Evolutionary conservation across 2,888 invertebrate genomes (phyloP).

Genomic region (Tiliacea aurago): DNA sequence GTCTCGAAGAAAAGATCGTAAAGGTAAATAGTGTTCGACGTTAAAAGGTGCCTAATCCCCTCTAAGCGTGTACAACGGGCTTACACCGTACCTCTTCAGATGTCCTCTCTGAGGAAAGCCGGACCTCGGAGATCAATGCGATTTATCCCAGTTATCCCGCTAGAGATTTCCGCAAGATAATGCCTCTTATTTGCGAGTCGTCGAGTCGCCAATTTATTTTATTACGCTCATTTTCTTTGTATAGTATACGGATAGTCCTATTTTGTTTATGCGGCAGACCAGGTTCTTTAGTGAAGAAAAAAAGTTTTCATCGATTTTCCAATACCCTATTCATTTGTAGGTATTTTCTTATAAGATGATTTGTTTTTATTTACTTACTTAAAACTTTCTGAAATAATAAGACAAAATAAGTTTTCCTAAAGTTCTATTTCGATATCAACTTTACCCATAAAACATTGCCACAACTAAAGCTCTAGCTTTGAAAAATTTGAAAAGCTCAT

Average conservation of each 20-base stretch:
- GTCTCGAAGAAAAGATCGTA: constrained; percentile 71
- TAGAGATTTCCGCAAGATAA: constrained; percentile 78
- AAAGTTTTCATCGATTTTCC: constrained; percentile 3
- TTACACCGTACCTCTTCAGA: constrained; percentile 81
- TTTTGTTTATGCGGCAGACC: constrained; percentile 33
- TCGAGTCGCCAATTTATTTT: constrained; percentile 70
- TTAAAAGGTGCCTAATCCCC: constrained; percentile 88
- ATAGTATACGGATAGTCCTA: constrained; percentile 48
- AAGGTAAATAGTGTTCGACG: constrained; percentile 86
- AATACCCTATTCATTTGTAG: background rate
- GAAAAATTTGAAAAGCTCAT: constrained; percentile 53
- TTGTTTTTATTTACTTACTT: background rate
- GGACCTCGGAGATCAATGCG: constrained; percentile 84
- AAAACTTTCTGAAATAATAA: constrained; percentile 3
- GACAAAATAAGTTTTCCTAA: constrained; percentile 19
- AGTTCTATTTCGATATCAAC: constrained; percentile 4
- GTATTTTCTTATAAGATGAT: background rate
- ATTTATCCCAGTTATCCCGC: constrained; percentile 76
- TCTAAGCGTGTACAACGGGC: constrained; percentile 85
- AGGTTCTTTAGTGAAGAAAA: background rate
- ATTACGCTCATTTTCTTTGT: constrained; percentile 64
- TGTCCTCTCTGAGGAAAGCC: constrained; percentile 82
- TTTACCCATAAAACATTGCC: background rate
- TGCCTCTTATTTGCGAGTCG: constrained; percentile 75
- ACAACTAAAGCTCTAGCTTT: background rate